These are phyloP conservation scores for Poecilia gillii DNA, from an alignment of 2,797 vertebrate species.

Conservation along the genomic window DNA sequence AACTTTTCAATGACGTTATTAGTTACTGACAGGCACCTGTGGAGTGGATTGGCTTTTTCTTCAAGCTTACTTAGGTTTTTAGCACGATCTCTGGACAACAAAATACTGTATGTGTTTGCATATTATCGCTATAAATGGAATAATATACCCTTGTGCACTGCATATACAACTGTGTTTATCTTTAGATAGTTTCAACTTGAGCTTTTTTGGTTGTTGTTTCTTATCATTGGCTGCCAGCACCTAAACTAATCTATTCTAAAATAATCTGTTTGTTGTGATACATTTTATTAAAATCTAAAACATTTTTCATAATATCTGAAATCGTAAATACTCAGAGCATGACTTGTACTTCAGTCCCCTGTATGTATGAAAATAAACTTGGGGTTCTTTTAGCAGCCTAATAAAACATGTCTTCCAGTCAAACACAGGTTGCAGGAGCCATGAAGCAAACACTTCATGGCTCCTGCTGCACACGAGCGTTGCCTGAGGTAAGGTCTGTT, in stretches of 20 bases:
- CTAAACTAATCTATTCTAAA: not conserved
- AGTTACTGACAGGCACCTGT: not conserved
- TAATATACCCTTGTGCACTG: not conserved
- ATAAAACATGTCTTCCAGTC: conserved; percentile 6
- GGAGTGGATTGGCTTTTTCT: not conserved
- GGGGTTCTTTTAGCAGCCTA: not conserved
- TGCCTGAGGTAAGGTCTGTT: conserved; percentile 8
- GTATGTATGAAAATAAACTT: not conserved
- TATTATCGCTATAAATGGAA: not conserved
- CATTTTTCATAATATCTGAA: not conserved
- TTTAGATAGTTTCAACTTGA: too few relatives aligned
- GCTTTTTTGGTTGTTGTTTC: too few relatives aligned
- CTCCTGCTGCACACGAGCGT: not conserved
- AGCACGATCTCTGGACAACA: not conserved
- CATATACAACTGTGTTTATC: too few relatives aligned
- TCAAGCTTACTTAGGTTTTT: not conserved
- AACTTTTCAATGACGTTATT: not conserved
- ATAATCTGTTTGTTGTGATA: not conserved
- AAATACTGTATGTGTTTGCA: not conserved
- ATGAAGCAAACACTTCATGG: too few relatives aligned
- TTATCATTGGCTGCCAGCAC: not conserved
- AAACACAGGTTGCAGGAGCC: not conserved
- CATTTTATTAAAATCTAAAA: not conserved
- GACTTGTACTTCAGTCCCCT: not conserved
- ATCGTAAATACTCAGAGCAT: not conserved